Evolutionary conservation across 2,888 invertebrate genomes (phyloP), one percentile per base, ranked within the genome.

Genomic region (Hoplodrina blanda): DNA sequence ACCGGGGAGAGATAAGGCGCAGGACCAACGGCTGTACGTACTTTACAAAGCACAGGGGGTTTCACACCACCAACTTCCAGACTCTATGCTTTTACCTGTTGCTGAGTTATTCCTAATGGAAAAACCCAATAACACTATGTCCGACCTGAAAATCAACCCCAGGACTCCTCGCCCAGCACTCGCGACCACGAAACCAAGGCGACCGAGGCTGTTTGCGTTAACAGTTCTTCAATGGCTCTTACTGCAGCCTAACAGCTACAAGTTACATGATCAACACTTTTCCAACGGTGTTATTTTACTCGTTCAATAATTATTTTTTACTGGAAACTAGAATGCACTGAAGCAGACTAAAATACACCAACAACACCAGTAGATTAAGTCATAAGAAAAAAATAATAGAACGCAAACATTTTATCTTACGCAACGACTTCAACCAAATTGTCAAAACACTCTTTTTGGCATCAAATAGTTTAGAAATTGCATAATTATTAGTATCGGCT

Each of bases 401-500:
- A 30, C 19, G 17, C 11, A 60, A 60, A 37, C 13, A 37, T 62
- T 52, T 37, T 7, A 41, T 19, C 11, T 73, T 64, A 61, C 49
- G 56, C 44, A 78, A 75, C 46, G 41, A 63, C 49, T 30, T 57
- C 19, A 59, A 54, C 15, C 19, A 37, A 54, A 49, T 67, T 56
- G 30, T 63, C 60, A 80, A 61, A 77, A 57, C 37, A 11, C 41
- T 64, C n/a, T 61, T 63, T 68, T 67, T 56, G 10, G 46, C 10
- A 3, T 52, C 46, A 37, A 55, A 60, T 25, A 54, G 25, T 53
- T 30, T 19, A 15, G 19, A 15, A 57, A 67, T 76, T 66, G 71
- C 57, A 62, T 76, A 67, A 81, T 50, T 53, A 20, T 53, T 37
- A 59, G 20, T 71, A 76, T 64, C 81, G 70, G 13, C 57, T 62